Percentiles rank a stretch among this genome's conserved stretches.
phyloP scores from a whole-genome alignment of 1,140 invertebrate genomes.

The Notospermus geniculatus region DNA sequence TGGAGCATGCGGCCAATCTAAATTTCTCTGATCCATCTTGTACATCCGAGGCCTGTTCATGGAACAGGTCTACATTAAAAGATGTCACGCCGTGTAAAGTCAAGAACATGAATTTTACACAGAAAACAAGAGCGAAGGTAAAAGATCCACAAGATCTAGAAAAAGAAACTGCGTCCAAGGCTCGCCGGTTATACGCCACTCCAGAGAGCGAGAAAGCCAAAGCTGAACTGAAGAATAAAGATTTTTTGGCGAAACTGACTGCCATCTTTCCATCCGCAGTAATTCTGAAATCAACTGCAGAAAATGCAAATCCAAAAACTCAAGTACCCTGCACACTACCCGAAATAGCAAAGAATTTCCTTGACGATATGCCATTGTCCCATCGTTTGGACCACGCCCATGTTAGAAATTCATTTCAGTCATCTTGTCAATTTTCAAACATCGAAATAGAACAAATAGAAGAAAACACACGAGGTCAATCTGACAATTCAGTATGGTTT shows the following conservation, averaged over 20 bases:
- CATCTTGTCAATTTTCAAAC: too few relatives aligned
- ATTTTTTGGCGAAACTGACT: not conserved
- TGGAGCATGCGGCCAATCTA: not conserved
- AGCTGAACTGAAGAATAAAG: not conserved
- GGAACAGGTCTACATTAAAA: not conserved
- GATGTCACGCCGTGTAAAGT: not conserved
- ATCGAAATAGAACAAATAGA: too few relatives aligned
- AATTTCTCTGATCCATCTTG: not conserved
- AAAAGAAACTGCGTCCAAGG: not conserved
- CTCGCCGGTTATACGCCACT: not conserved
- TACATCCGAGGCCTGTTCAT: not conserved
- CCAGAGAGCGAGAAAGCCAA: not conserved
- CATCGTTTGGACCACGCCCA: too few relatives aligned
- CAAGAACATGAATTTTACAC: not conserved
- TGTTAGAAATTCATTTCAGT: too few relatives aligned
- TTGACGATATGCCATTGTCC: too few relatives aligned
- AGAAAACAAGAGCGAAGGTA: not conserved
- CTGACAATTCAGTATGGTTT: too few relatives aligned
- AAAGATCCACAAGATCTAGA: not conserved
- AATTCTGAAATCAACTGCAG: not conserved
- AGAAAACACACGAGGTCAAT: too few relatives aligned
- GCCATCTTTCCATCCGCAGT: not conserved
- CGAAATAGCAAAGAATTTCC: too few relatives aligned
- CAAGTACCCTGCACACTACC: too few relatives aligned
- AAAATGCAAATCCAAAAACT: too few relatives aligned